Conservation (phyloP, 2,888 invertebrate genomes). For the Stegana nigrithorax region DNA sequence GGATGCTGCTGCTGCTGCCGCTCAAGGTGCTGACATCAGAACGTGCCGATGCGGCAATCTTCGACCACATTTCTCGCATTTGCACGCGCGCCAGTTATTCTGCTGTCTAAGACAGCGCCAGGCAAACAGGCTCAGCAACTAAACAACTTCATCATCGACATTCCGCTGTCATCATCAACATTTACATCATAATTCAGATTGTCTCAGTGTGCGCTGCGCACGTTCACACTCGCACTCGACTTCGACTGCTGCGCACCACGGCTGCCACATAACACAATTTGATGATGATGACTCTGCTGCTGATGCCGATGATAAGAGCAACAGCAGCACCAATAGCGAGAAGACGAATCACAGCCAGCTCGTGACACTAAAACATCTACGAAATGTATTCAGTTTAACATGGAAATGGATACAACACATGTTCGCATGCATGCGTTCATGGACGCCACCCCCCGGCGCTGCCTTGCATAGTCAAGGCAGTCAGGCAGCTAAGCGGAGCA, state of each 20-base stretch:
- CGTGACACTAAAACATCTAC: not conserved
- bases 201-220: not conserved
- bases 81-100: not conserved
- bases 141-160: no score
- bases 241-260: not conserved
- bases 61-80: not conserved
- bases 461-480: no score
- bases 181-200: no score
- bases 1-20: no score
- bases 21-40: constrained; percentile 10
- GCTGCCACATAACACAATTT: constrained; percentile 4
- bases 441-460: no score
- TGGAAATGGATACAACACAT: not conserved
- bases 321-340: constrained; percentile 4
- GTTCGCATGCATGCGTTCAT: not conserved
- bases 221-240: not conserved
- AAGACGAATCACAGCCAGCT: not conserved
- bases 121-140: no score
- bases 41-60: constrained; percentile 6
- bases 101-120: no score
- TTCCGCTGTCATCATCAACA: no score
- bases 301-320: not conserved
- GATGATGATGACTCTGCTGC: no score
- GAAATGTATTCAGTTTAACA: not conserved
- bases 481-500: no score